Conservation (phyloP, 2,888 invertebrate species). For the Eretmocerus hayati region DNA sequence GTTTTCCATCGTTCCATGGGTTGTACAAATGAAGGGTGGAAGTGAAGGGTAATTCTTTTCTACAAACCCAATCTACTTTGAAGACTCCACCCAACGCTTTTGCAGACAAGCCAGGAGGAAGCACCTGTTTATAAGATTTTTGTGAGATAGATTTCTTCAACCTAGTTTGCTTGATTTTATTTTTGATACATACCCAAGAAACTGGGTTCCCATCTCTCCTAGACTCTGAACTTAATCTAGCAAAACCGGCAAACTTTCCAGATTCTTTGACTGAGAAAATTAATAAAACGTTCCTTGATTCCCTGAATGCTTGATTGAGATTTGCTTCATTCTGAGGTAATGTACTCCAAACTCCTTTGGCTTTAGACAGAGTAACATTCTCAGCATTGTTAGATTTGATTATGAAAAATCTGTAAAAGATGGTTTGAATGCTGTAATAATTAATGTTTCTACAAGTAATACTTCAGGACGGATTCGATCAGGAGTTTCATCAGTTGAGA, state of each 20-base stretch:
- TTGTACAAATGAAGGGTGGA: slow-evolving; percentile 90
- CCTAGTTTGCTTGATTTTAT: not conserved
- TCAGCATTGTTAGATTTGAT: slow-evolving; percentile 98
- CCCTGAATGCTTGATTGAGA: slow-evolving; percentile 88
- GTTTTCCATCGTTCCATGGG: slow-evolving; percentile 97
- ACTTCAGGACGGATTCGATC: too few relatives aligned
- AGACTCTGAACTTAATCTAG: slow-evolving; percentile 81
- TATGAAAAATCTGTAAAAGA: slow-evolving; percentile 81
- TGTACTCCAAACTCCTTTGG: slow-evolving; percentile 96
- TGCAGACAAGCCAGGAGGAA: slow-evolving; percentile 88
- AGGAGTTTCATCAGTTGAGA: too few relatives aligned
- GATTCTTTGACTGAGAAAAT: slow-evolving; percentile 98
- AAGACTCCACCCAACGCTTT: slow-evolving; percentile 93
- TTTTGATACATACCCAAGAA: slow-evolving; percentile 63
- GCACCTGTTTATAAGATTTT: too few relatives aligned
- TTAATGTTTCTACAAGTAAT: too few relatives aligned
- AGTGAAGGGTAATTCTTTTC: slow-evolving; percentile 87
- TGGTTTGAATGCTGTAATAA: too few relatives aligned
- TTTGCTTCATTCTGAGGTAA: slow-evolving; percentile 94
- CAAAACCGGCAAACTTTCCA: slow-evolving; percentile 92
- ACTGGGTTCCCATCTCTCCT: slow-evolving; percentile 83
- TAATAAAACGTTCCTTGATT: slow-evolving; percentile 86
- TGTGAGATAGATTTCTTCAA: slow-evolving; percentile 13
- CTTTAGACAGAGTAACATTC: slow-evolving; percentile 90
- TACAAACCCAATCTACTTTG: slow-evolving; percentile 94